Conservation (phyloP, 2,113 vertebrate genomes). For the Halichoeres trimaculatus region DNA sequence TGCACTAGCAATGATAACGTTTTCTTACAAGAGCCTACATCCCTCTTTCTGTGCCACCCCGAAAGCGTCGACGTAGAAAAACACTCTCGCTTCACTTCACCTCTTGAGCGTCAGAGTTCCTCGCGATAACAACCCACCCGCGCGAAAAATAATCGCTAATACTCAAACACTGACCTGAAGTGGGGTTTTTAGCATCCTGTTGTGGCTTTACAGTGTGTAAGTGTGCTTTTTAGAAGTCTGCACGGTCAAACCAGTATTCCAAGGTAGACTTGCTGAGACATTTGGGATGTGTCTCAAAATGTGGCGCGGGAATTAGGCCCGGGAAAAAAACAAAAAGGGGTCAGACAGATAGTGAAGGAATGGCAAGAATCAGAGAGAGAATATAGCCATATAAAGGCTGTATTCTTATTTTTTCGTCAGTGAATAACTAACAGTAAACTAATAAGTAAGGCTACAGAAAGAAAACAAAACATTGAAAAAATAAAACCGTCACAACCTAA, state of each 20-base stretch:
- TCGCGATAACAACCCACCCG: slow-evolving; percentile 75
- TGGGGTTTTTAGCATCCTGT: slow-evolving; percentile 9
- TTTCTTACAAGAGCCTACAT: slow-evolving; percentile 25
- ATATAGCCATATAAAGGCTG: no score
- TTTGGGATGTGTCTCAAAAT: not conserved
- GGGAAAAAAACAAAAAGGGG: not conserved
- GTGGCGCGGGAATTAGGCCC: slow-evolving; percentile 1
- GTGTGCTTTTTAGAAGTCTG: not conserved
- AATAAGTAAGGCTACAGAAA: no score
- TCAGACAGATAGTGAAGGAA: no score
- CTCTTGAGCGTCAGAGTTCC: slow-evolving; percentile 71
- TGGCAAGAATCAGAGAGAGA: no score
- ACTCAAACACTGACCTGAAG: slow-evolving; percentile 35
- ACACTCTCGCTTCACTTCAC: slow-evolving; percentile 70
- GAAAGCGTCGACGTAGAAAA: slow-evolving; percentile 66
- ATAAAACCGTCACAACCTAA: no score
- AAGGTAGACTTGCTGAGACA: not conserved
- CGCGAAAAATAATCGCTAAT: slow-evolving; percentile 20
- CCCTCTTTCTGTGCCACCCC: slow-evolving; percentile 53
- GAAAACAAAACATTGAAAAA: no score
- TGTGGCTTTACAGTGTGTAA: not conserved
- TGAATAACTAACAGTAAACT: no score
- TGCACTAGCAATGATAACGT: not conserved
- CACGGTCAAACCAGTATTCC: not conserved
- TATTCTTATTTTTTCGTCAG: no score